Evolutionary conservation across 2,797 vertebrate species (phyloP).

Genomic region (Lepilemur ruficaudatus): DNA sequence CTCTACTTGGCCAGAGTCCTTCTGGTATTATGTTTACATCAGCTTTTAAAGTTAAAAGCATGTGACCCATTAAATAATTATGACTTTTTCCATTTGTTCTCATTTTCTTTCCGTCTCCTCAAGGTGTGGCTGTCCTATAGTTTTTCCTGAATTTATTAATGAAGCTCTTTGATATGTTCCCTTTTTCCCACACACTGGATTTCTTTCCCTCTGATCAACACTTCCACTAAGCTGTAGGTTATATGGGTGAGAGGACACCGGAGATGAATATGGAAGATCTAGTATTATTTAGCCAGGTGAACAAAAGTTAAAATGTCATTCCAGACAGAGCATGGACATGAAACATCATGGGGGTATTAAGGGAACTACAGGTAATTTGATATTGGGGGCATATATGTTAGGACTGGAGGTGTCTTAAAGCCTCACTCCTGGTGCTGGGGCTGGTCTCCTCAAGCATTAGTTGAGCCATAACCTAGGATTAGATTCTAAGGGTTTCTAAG

Average conservation of each 20-base stretch:
- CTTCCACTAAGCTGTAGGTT: not conserved
- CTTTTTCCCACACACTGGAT: not conserved
- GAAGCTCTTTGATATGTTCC: not conserved
- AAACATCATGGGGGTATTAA: not conserved
- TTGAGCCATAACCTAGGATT: not conserved
- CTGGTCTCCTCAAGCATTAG: not conserved
- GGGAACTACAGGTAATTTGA: not conserved
- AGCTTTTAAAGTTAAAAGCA: conserved; percentile 15
- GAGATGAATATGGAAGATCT: not conserved
- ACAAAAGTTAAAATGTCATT: not conserved
- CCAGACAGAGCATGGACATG: not conserved
- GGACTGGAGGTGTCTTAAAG: not conserved
- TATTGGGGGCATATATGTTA: not conserved
- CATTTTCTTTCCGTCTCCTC: not conserved
- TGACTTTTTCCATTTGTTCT: not conserved
- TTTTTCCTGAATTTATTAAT: not conserved
- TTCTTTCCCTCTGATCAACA: not conserved
- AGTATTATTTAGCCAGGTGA: not conserved
- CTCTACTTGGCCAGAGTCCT: not conserved
- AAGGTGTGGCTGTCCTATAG: not conserved
- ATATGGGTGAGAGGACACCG: not conserved
- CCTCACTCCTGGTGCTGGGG: not conserved
- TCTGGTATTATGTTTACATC: not conserved
- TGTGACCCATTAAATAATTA: not conserved
- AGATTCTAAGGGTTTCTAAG: not conserved